phyloP scores from a whole-genome alignment of 2,888 invertebrate genomes.

The Allolobophora icterica region DNA sequence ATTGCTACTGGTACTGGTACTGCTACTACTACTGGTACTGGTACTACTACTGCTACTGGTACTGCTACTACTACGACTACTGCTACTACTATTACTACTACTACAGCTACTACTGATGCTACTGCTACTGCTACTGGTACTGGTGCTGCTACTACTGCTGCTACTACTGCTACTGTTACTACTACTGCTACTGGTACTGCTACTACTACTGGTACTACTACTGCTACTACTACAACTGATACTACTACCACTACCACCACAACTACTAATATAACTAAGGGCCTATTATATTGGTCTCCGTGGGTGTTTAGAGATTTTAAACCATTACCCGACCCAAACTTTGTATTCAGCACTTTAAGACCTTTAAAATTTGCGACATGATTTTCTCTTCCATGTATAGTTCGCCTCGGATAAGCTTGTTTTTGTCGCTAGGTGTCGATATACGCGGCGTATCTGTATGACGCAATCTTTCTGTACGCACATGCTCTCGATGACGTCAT shows the following conservation, averaged over 20 bases:
- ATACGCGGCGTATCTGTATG: conserved; percentile 60
- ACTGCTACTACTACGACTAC: background rate
- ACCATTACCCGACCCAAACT: too few relatives aligned
- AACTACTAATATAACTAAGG: background rate
- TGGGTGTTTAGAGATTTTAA: too few relatives aligned
- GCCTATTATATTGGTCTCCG: background rate
- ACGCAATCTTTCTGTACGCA: conserved; percentile 84
- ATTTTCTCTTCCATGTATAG: background rate
- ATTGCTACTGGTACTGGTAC: conserved; percentile 31
- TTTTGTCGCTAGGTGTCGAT: conserved; percentile 52
- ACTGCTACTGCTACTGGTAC: background rate
- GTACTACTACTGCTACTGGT: background rate
- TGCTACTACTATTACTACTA: too few relatives aligned
- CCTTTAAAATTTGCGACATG: background rate
- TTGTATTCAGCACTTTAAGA: too few relatives aligned
- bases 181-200: conserved; percentile 28
- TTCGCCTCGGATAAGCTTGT: background rate
- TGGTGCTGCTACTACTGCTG: conserved; percentile 21
- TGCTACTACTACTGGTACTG: conserved; percentile 28
- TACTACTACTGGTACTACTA: conserved; percentile 26
- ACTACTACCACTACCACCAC: conserved; percentile 28
- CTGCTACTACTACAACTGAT: conserved; percentile 1
- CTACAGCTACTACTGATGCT: too few relatives aligned
- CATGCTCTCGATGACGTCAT: conserved; percentile 80
- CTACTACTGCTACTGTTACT: conserved; percentile 32